Conservation (phyloP, 2,888 invertebrate genomes). For the Sinotaia quadrata region DNA sequence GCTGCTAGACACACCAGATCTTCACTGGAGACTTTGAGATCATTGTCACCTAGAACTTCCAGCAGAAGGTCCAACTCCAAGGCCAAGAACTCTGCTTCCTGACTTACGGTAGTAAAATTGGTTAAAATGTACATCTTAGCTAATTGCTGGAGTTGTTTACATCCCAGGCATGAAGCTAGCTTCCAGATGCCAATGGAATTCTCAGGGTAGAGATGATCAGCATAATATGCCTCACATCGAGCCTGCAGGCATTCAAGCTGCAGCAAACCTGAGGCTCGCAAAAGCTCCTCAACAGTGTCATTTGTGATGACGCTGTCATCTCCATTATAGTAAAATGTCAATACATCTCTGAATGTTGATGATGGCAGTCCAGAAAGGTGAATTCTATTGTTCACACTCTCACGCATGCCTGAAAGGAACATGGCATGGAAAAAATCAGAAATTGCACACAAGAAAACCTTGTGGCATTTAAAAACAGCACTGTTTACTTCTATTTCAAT, state of each 20-base stretch:
- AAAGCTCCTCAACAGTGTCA: constrained; percentile 80
- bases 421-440: constrained; percentile 48
- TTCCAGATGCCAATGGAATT: constrained; percentile 88
- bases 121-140: constrained; percentile 80
- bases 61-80: constrained; percentile 83
- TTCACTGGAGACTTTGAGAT: constrained; percentile 89
- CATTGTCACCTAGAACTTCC: constrained; percentile 83
- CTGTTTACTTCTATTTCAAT: constrained; percentile 46
- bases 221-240: constrained; percentile 84
- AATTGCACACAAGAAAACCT: constrained; percentile 49
- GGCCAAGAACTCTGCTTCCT: constrained; percentile 65
- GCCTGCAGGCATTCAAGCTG: constrained; percentile 85
- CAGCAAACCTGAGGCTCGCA: constrained; percentile 88
- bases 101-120: constrained; percentile 37
- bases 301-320: constrained; percentile 26
- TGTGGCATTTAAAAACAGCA: constrained; percentile 46
- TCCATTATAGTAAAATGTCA: constrained; percentile 44
- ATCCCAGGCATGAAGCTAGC: constrained; percentile 85
- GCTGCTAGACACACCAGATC: constrained; percentile 83
- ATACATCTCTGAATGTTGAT: constrained; percentile 38
- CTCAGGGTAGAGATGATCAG: constrained; percentile 79
- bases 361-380: constrained; percentile 38
- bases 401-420: constrained; percentile 47
- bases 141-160: constrained; percentile 79
- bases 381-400: constrained; percentile 44